Base-by-base conservation (phyloP, 64 coral and sea anemone species). In the Actinia equina region DNA sequence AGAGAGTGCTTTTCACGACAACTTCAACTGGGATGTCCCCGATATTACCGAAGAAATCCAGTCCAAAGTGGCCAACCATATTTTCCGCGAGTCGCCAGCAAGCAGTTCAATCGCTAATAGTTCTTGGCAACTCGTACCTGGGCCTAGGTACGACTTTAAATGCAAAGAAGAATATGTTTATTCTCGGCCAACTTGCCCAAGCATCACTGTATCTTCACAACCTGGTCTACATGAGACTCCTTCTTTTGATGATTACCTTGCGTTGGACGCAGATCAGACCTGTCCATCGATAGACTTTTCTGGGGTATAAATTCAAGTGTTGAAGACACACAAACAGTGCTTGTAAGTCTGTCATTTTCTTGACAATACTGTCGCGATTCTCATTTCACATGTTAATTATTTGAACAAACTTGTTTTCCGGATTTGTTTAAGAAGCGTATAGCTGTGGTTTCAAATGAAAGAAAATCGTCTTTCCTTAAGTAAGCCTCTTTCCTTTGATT, bases 211-310 rank as follows among this genome's bases (percentile, higher is more conserved):
- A 42, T 83, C 88, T 44, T 87, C 87, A 8, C 86, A 83, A 6
- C 63, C 90, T 52, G 87, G 51, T 58, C 16, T 97, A 23, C 94
- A 87, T 12, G 97, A 99, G 49, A 92, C 93, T 9, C 93, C 93
- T 43, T 93, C 97, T 15, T 93, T 99, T 86, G 97, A 99, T 30
- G 97, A 99, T 22, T 99, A 99, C 30, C 51, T 99, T 43, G 90
- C 94, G 12, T 83, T 95, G 23, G 97, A 99, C 37, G 93, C 93
- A 15, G 97, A 99, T 65, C 97, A 99, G 78, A 99, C 97, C 11
- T 99, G 97, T 20, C 97, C 97, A 0, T 99, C 97, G 2, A 91
- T 99, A 19, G 97, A 99, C 65, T 99, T 99, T 85, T 92, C 97
- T 16, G 97, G 89, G 15, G 95, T 99, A 63, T 95, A 61, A 97